Percentiles rank a stretch among this genome's conserved stretches.
Conservation (phyloP, 2,113 vertebrate species). For the Plecturocebus donacophilus region DNA sequence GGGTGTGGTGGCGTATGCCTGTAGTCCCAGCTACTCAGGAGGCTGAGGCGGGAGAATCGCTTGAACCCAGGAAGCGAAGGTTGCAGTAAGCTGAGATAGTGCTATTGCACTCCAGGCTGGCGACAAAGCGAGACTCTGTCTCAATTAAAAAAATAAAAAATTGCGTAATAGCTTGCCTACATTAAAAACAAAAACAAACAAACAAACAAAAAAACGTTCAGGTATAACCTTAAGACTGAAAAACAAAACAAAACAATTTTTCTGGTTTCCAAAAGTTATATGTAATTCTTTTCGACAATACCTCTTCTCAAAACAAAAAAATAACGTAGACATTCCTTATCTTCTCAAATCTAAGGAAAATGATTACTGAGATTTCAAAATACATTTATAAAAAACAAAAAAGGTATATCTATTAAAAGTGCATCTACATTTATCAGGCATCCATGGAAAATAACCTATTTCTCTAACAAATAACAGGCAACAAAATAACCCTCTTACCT, state of each 20-base stretch:
- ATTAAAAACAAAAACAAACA: neutral
- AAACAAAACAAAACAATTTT: neutral
- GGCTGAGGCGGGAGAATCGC: too few species aligned
- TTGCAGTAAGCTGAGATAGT: too few species aligned
- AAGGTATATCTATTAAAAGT: neutral
- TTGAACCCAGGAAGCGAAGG: too few species aligned
- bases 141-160: neutral
- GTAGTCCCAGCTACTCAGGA: too few species aligned
- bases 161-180: neutral
- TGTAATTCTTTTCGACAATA: neutral
- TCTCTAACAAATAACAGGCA: neutral
- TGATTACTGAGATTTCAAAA: slow-evolving; percentile 29
- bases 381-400: slow-evolving; percentile 29
- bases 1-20: too few species aligned
- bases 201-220: too few species aligned
- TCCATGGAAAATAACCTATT: neutral
- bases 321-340: neutral
- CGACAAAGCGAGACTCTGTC: too few species aligned
- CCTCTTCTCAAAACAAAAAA: slow-evolving; percentile 40
- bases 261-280: neutral
- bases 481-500: slow-evolving; percentile 88
- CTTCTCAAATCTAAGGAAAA: slow-evolving; percentile 31
- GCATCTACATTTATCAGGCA: neutral
- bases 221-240: too few species aligned
- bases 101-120: too few species aligned